These are phyloP conservation scores for Calephelis perditalis DNA, from an alignment of 2,888 invertebrate genomes.

Conservation along the genomic window DNA sequence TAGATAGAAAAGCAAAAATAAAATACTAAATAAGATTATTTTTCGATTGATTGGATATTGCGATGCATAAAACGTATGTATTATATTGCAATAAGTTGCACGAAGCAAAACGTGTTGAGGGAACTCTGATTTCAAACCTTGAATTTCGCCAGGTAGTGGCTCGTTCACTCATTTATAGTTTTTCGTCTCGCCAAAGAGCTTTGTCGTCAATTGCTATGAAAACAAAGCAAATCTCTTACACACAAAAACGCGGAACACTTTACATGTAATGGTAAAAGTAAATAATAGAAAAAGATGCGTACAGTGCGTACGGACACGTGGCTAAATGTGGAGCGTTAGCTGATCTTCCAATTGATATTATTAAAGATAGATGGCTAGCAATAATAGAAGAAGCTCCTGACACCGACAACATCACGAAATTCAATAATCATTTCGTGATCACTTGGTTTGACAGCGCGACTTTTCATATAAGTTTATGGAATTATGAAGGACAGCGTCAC, in stretches of 20 bases:
- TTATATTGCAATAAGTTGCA: too few relatives aligned
- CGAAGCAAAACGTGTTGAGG: too few relatives aligned
- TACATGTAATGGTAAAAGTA: neutral
- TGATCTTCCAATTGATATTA: constrained; percentile 1
- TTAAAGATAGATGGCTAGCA: constrained; percentile 9
- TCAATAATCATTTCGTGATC: constrained; percentile 12
- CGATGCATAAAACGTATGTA: too few relatives aligned
- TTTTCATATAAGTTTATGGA: too few relatives aligned
- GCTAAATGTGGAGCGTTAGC: constrained; percentile 12
- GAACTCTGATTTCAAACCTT: too few relatives aligned
- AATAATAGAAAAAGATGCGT: neutral
- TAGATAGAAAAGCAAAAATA: too few relatives aligned
- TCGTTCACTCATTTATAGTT: too few relatives aligned
- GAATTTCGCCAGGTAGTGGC: too few relatives aligned
- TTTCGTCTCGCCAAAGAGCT: neutral
- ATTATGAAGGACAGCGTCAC: too few relatives aligned
- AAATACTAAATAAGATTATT: too few relatives aligned
- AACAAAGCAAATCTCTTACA: neutral
- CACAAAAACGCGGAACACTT: neutral
- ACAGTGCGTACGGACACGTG: constrained; percentile 5
- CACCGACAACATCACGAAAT: constrained; percentile 9
- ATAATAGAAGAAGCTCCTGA: constrained; percentile 13
- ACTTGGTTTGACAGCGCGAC: constrained; percentile 2
- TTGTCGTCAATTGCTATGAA: neutral
- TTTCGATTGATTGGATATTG: too few relatives aligned